phyloP scores from a whole-genome alignment of 35 echinoderm and acorn worm genomes.

The Ptychodera flava region DNA sequence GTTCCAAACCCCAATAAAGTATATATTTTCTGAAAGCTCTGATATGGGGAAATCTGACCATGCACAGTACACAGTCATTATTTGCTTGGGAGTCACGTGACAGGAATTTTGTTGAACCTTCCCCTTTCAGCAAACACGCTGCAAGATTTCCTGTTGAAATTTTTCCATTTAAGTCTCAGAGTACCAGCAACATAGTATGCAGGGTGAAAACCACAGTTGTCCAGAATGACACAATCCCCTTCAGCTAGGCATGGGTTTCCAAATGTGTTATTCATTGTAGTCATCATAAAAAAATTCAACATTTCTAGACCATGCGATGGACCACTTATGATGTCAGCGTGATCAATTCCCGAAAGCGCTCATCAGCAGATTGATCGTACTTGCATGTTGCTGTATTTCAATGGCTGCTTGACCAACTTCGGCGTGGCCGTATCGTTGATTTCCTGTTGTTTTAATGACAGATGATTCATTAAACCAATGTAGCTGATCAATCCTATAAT shows the following conservation, averaged over 20 bases:
- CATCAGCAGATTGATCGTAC: neutral
- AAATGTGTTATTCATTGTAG: neutral
- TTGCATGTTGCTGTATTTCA: neutral
- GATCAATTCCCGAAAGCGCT: neutral
- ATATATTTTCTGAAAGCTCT: too few relatives aligned
- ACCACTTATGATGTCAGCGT: neutral
- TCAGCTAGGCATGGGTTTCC: neutral
- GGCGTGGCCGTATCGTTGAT: neutral
- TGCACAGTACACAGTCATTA: too few relatives aligned
- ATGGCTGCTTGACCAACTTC: neutral
- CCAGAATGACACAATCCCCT: neutral
- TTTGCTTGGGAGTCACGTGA: too few relatives aligned
- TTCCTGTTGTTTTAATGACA: neutral
- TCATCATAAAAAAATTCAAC: neutral
- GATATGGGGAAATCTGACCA: too few relatives aligned
- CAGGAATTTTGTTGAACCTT: too few relatives aligned
- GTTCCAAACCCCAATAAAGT: too few relatives aligned
- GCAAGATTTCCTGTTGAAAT: too few relatives aligned
- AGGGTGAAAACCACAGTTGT: neutral
- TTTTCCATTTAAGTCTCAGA: too few relatives aligned
- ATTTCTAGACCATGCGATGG: neutral
- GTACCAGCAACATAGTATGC: too few relatives aligned
- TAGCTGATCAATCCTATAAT: neutral
- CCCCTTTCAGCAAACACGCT: too few relatives aligned
- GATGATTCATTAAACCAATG: neutral